Base-by-base conservation (phyloP, 1,140 invertebrate species). In the Nasonia giraulti region DNA sequence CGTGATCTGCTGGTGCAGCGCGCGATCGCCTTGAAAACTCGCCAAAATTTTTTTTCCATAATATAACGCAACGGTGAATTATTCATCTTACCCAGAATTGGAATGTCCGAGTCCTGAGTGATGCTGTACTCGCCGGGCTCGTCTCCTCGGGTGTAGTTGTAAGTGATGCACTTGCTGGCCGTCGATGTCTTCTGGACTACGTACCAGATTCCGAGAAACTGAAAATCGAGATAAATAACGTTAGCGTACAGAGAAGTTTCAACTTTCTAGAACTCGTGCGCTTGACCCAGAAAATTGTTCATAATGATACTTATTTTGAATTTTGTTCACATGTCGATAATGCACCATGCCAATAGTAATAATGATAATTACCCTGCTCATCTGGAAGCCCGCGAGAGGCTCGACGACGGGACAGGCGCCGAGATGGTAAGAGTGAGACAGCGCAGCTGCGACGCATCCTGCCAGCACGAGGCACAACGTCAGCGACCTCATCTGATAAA, bases 121-220 rank as follows among this genome's bases (percentile, higher is more conserved):
- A 97, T 89, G 68, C 94, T 89, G 87, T 96, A 96, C 87, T 95
- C 94, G 0, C 95, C 94, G 0, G 96, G 96, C 87, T 96, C 96
- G 3, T 95, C 94, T 0, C 94, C 94, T 80, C 93, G 93, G 0
- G 95, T 96, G 89, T 97, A 97, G 90, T 97, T 97, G 89, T 97
- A 96, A 3, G 95, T 95, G 85, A 97, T 94, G 90, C 97, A 97
- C 86, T 95, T 94, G 62, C 96, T 97, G 0, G 95, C 95, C 0
- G 97, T 97, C 10, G 96, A 96, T 2, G 96, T 97, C 91, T 97
- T 97, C 91, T 97, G 96, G 23, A 97, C 95, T 0, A 96, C 97
- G 90, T 96, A 96, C 97, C 97, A 97, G 23, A 96, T 89, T 0
- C 96, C 97, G 68, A 97, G 90, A 91, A 97, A 95, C 96, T 97